Conservation (phyloP, 2,888 invertebrate species). For the Tipula vernalis region DNA sequence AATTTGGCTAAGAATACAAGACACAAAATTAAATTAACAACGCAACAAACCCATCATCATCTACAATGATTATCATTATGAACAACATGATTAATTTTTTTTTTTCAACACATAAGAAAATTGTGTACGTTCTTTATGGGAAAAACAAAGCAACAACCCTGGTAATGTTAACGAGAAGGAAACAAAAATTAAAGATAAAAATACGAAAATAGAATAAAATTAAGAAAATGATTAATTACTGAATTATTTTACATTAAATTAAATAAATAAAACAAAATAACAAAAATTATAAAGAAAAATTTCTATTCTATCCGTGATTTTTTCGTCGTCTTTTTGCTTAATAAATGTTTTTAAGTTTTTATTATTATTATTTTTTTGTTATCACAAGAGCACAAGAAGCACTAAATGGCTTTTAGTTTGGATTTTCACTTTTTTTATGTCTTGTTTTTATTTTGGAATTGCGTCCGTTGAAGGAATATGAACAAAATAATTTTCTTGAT, state of each 20-base stretch:
- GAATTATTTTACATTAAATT: background rate
- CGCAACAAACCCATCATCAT: background rate
- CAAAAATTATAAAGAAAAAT: background rate
- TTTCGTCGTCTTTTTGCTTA: background rate
- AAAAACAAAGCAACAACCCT: background rate
- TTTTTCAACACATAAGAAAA: background rate
- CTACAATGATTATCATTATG: background rate
- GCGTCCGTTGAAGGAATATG: background rate
- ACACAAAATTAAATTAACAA: background rate
- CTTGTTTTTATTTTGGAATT: background rate
- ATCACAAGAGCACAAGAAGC: background rate
- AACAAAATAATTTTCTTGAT: background rate
- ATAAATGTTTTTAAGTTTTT: background rate
- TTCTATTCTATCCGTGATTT: background rate
- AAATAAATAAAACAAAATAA: background rate
- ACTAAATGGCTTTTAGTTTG: background rate
- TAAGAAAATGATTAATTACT: background rate
- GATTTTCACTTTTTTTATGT: background rate
- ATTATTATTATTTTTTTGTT: background rate
- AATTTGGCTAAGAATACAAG: background rate
- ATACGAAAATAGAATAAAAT: background rate
- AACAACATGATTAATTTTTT: background rate
- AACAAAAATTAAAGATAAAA: background rate
- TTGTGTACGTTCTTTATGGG: background rate
- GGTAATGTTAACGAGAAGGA: background rate